Conservation (phyloP, 2,797 vertebrate species). For the Sarcoramphus papa region DNA sequence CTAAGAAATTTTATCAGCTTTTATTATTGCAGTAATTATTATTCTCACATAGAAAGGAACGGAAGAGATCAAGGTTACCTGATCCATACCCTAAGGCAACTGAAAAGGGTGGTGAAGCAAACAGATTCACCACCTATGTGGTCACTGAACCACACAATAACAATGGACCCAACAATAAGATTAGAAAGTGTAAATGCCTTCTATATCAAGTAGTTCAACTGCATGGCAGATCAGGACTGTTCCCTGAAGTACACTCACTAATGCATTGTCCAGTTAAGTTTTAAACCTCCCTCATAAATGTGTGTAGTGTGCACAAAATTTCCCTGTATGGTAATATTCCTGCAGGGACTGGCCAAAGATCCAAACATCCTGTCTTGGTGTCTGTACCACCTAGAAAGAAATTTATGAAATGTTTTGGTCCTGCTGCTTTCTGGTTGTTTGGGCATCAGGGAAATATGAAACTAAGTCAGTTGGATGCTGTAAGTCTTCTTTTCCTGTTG, state of each 20-base stretch:
- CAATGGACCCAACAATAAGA: background rate
- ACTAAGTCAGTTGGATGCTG: conserved; percentile 20
- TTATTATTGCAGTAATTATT: background rate
- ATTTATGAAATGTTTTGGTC: conserved; percentile 50
- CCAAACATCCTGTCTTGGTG: conserved; percentile 5
- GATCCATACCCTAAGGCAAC: background rate
- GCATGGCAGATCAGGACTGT: background rate
- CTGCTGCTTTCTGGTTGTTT: conserved; percentile 42
- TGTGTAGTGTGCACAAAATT: background rate
- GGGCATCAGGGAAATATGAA: conserved; percentile 51
- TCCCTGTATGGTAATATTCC: conserved; percentile 7
- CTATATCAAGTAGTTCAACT: background rate
- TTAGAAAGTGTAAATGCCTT: background rate
- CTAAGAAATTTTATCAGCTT: background rate
- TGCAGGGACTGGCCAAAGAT: background rate
- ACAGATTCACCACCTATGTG: background rate
- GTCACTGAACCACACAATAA: background rate
- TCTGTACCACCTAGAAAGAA: conserved; percentile 60
- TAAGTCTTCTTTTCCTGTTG: conserved; percentile 46
- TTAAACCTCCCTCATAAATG: background rate
- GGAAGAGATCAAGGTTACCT: background rate
- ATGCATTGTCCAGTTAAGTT: background rate
- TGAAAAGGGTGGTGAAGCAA: background rate
- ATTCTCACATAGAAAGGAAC: background rate
- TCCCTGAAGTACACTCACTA: background rate